Evolutionary conservation across 2,888 invertebrate species (phyloP).

Genomic region (Cerceris ruficornis): DNA sequence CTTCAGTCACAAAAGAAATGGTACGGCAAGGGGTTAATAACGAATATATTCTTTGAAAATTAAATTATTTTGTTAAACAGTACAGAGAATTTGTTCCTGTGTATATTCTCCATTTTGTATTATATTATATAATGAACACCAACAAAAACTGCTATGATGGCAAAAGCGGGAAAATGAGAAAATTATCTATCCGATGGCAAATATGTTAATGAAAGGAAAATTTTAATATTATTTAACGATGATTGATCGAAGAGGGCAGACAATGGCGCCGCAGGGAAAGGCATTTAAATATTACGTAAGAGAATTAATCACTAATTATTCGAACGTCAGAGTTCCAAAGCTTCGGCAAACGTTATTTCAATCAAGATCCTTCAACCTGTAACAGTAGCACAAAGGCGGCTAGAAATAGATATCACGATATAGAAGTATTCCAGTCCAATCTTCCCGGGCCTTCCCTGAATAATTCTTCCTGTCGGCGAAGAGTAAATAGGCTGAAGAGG

Average conservation of each 20-base stretch:
- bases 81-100: too few species aligned
- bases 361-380: slow-evolving; percentile 28
- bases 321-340: slow-evolving; percentile 1
- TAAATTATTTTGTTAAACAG: too few species aligned
- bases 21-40: too few species aligned
- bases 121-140: too few species aligned
- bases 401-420: slow-evolving; percentile 35
- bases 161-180: too few species aligned
- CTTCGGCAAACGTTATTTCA: slow-evolving; percentile 27
- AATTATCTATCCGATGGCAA: too few species aligned
- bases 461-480: slow-evolving; percentile 18
- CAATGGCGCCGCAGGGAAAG: neutral
- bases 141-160: too few species aligned
- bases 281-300: neutral
- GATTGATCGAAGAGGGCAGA: neutral
- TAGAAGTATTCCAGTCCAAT: slow-evolving; percentile 25
- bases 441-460: slow-evolving; percentile 24
- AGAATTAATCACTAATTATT: slow-evolving; percentile 6
- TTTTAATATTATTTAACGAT: too few species aligned
- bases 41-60: too few species aligned
- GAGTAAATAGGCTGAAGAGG: neutral
- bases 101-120: too few species aligned
- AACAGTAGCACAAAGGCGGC: slow-evolving; percentile 25
- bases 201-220: too few species aligned
- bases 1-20: too few species aligned